A percentile compares a stretch with the other conserved stretches of the same genome.
These are phyloP conservation scores for Myotis brandtii DNA, from an alignment of 2,113 vertebrate genomes.

Conservation along the genomic window DNA sequence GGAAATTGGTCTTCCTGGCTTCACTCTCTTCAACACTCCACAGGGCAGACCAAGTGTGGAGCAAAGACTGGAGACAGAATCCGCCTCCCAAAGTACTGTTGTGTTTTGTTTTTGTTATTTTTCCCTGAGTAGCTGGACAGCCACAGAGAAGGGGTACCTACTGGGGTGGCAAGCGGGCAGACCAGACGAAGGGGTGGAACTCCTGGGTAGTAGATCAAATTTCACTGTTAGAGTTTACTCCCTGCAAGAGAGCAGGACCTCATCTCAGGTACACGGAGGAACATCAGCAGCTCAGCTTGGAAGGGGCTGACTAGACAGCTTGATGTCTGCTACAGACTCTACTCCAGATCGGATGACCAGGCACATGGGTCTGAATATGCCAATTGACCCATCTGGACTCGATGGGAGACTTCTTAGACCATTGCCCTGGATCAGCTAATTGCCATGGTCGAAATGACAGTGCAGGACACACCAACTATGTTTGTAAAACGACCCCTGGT, in stretches of 20 bases:
- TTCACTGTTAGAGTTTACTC: not conserved
- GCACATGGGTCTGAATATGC: not conserved
- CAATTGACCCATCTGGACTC: not conserved
- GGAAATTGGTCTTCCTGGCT: not conserved
- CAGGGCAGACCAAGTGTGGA: not conserved
- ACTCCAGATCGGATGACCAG: too few relatives aligned
- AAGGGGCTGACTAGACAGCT: not conserved
- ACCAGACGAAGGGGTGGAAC: not conserved
- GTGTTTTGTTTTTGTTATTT: not conserved
- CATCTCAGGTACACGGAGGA: not conserved
- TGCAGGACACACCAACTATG: not conserved
- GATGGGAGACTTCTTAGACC: not conserved
- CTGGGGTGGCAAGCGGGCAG: not conserved
- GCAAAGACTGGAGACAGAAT: not conserved
- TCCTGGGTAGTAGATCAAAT: not conserved
- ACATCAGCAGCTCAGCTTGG: too few relatives aligned
- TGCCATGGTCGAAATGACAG: not conserved
- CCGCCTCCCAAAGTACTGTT: not conserved
- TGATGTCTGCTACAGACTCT: rapidly evolving
- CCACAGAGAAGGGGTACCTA: not conserved
- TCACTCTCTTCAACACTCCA: not conserved
- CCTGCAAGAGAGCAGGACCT: not conserved
- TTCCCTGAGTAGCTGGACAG: not conserved
- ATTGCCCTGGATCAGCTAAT: not conserved
- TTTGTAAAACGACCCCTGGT: not conserved